A percentile compares a stretch with the other conserved stretches of the same genome.
Conservation (phyloP, 2,797 vertebrate species). For the Ctenosaura bakeri region DNA sequence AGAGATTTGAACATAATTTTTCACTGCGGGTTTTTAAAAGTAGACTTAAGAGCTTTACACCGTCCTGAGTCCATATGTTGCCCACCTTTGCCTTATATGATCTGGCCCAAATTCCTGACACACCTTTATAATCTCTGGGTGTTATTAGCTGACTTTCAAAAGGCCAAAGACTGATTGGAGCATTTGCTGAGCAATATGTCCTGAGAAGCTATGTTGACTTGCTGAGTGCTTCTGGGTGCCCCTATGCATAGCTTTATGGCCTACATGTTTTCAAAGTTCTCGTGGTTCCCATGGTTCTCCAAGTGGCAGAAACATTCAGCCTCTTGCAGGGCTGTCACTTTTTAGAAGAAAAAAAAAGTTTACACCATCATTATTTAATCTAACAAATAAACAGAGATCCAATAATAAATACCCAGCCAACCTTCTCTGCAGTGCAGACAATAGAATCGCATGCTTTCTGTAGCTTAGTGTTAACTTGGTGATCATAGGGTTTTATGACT, state of each 20-base stretch:
- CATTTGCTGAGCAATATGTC: conserved; percentile 61
- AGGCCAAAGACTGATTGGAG: conserved; percentile 51
- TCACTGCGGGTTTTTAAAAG: too few relatives aligned
- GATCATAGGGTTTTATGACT: too few relatives aligned
- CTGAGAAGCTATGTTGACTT: conserved; percentile 70
- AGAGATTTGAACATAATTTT: too few relatives aligned
- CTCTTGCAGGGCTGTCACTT: background rate
- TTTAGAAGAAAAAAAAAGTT: background rate
- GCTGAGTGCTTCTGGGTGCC: conserved; percentile 57
- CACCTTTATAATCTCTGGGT: conserved; percentile 40
- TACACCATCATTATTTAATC: too few relatives aligned
- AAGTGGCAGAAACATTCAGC: background rate
- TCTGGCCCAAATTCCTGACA: background rate
- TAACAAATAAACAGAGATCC: too few relatives aligned
- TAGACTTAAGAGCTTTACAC: too few relatives aligned
- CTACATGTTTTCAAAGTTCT: background rate
- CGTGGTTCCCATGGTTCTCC: conserved; percentile 25
- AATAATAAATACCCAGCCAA: too few relatives aligned
- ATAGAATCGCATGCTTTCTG: too few relatives aligned
- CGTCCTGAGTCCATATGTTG: too few relatives aligned
- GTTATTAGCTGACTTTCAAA: conserved; percentile 56
- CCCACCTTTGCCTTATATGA: background rate
- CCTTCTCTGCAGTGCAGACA: too few relatives aligned
- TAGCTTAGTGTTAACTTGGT: too few relatives aligned
- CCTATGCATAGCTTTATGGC: conserved; percentile 57